Evolutionary conservation across 2,888 invertebrate species (phyloP).

Genomic region (Drosophila gaucha): DNA sequence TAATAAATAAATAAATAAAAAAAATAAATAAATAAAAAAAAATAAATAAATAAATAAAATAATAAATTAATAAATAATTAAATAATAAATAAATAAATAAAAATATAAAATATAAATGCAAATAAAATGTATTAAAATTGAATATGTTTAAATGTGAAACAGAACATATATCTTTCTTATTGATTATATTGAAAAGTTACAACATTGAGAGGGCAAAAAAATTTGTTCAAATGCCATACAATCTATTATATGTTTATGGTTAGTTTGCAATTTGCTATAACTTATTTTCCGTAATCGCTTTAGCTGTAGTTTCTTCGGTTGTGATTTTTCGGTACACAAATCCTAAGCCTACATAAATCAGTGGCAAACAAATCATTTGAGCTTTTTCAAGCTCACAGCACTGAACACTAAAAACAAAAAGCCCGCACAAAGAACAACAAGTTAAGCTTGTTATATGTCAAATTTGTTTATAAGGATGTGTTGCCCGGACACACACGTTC

Average conservation of each 20-base stretch:
- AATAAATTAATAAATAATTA: too few relatives aligned
- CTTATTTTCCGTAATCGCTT: neutral
- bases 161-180: too few relatives aligned
- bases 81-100: too few relatives aligned
- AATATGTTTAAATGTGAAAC: too few relatives aligned
- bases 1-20: neutral
- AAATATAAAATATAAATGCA: too few relatives aligned
- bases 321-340: constrained; percentile 32
- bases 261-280: neutral
- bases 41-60: too few relatives aligned
- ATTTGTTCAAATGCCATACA: too few relatives aligned
- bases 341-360: constrained; percentile 68
- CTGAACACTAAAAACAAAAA: constrained; percentile 15
- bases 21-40: too few relatives aligned
- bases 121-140: too few relatives aligned
- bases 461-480: constrained; percentile 67
- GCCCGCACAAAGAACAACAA: constrained; percentile 59
- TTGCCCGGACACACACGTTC: constrained; percentile 26
- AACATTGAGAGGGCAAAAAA: too few relatives aligned
- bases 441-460: constrained; percentile 77
- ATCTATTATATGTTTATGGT: neutral
- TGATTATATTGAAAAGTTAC: too few relatives aligned
- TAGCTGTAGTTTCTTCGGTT: constrained; percentile 2
- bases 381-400: constrained; percentile 35
- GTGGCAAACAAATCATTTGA: constrained; percentile 65